phyloP scores from a whole-genome alignment of 92 coral and sea anemone species.

The Epizoanthus rinbou region DNA sequence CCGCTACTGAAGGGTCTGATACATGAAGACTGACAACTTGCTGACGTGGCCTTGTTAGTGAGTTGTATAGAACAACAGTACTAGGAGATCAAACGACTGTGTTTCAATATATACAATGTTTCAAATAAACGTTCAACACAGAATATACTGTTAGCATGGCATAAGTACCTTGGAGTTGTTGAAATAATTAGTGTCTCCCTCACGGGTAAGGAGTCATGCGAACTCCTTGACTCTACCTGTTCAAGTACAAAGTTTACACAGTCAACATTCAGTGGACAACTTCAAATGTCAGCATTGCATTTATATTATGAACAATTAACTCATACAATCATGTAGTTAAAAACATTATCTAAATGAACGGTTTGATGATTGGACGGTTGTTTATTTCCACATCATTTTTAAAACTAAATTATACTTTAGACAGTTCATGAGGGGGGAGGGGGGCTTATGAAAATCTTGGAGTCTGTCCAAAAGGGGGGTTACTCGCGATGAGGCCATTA shows the following conservation, averaged over 20 bases:
- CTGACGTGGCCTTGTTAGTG: conserved; percentile 76
- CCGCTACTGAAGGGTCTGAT: conserved; percentile 84
- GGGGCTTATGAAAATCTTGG: too few species aligned
- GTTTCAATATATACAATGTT: neutral
- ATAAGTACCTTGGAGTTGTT: conserved; percentile 71
- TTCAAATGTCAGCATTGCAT: too few species aligned
- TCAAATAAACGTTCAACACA: too few species aligned
- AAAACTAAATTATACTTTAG: too few species aligned
- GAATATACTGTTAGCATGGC: neutral
- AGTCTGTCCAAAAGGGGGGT: too few species aligned
- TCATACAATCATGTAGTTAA: too few species aligned
- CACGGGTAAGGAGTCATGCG: conserved; percentile 83
- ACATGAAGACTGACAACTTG: conserved; percentile 90
- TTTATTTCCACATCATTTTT: too few species aligned
- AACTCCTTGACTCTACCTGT: conserved; percentile 82
- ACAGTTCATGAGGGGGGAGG: too few species aligned
- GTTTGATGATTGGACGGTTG: too few species aligned
- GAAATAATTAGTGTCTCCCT: conserved; percentile 73
- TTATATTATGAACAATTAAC: too few species aligned
- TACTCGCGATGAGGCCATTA: too few species aligned
- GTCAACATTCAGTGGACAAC: neutral
- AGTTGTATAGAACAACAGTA: conserved; percentile 82
- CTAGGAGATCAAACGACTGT: conserved; percentile 42
- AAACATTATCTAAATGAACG: too few species aligned
- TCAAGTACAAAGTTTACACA: neutral